phyloP scores from a whole-genome alignment of 2,888 invertebrate genomes.

The Drosophila stalkeri region DNA sequence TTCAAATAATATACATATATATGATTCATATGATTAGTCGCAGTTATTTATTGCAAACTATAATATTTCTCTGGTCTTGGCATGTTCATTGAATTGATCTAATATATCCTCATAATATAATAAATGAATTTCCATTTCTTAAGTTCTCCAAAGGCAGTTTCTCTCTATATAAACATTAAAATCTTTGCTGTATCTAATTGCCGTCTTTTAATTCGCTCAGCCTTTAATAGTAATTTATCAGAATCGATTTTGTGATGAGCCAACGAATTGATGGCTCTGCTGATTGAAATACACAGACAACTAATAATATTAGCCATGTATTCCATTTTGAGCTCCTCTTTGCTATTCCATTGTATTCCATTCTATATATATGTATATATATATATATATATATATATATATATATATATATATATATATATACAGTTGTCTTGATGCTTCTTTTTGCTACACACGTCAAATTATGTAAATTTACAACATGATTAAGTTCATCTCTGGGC shows the following conservation, averaged over 20 bases:
- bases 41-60: background rate
- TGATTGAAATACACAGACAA: slow-evolving; percentile 54
- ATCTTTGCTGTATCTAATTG: background rate
- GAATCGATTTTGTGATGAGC: slow-evolving; percentile 36
- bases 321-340: slow-evolving; percentile 9
- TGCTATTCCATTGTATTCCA: background rate
- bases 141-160: background rate
- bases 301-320: slow-evolving; percentile 33
- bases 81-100: background rate
- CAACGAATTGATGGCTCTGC: slow-evolving; percentile 31
- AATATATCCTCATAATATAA: background rate
- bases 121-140: background rate
- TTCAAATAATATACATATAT: no score
- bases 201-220: background rate
- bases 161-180: no score
- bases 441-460: slow-evolving; percentile 60
- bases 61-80: background rate
- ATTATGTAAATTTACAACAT: slow-evolving; percentile 80
- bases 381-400: slow-evolving; percentile 29
- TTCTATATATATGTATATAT: slow-evolving; percentile 5
- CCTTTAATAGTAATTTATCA: slow-evolving; percentile 13
- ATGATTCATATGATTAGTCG: background rate
- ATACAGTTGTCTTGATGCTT: slow-evolving; percentile 35
- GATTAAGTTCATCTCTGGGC: slow-evolving; percentile 72
- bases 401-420: slow-evolving; percentile 9